Evolutionary conservation across 2,113 vertebrate species (phyloP), one percentile per base, ranked within the genome.

Genomic region (Salvelinus alpinus): DNA sequence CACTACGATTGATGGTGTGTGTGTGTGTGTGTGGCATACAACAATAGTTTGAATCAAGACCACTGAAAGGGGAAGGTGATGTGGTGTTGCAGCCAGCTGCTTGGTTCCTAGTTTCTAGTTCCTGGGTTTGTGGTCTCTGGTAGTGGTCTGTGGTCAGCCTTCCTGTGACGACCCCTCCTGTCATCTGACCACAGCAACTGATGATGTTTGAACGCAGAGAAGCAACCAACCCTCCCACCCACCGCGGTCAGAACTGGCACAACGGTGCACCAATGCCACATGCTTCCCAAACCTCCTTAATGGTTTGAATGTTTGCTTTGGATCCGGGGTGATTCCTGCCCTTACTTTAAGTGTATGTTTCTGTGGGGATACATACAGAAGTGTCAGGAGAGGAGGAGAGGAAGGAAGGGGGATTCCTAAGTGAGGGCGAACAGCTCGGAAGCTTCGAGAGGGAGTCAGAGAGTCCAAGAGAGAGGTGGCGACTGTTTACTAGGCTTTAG

Each of bases 251-350:
- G 80, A 70, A 72, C 24, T 34, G 66, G 78, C 54, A 4, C 24
- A 65, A 85, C 27, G 64, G 64, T 85, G 77, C 29, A 65, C 60
- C 78, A 60, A 24, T 24, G 72, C 75, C 14, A 44, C 38, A 44
- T 44, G 38, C 38, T 44, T 44, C 60, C 78, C 65, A 62, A 62
- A 70, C 77, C 14, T n/a, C 78, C 76, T 14, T 80, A 78, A 74
- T 11, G 70, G 51, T 29, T 3, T 54, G 16, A 18, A 54, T 77
- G 71, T 86, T 83, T 86, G 72, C 77, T 77, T 78, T 72, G 64
- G 60, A 47, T 66, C 75, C 16, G 34, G 64, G 48, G 75, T 83
- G 76, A 60, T 77, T 82, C 64, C 73, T 64, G 72, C 72, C 66
- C 66, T 22, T 6, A 64, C 34, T 82, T 68, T 73, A 79, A 73